These are phyloP conservation scores for Matsumyia berberina DNA, from an alignment of 2,888 invertebrate species.

Conservation along the genomic window DNA sequence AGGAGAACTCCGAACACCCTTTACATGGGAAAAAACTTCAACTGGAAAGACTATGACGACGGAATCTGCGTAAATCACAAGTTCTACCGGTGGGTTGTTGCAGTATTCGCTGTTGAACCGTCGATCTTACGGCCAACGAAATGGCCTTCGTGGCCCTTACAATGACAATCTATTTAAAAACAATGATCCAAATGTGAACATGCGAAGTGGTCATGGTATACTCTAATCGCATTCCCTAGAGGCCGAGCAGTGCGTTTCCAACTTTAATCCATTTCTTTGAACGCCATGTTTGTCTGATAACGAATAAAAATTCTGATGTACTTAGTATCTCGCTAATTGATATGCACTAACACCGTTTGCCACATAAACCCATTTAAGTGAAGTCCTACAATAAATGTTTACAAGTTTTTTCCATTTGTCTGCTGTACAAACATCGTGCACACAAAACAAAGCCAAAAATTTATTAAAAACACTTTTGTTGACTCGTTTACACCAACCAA, in stretches of 20 bases:
- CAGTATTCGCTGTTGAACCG: no score
- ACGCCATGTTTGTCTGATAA: background rate
- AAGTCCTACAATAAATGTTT: background rate
- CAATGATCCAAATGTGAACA: background rate
- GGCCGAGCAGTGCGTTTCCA: background rate
- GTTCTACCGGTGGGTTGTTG: no score
- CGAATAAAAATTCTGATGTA: no score
- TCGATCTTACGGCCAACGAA: no score
- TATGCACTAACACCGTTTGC: background rate
- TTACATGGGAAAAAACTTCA: no score
- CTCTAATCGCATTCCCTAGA: background rate
- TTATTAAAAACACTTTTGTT: background rate
- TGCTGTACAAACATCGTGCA: background rate
- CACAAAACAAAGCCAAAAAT: background rate
- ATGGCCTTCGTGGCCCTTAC: no score
- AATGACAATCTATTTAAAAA: no score
- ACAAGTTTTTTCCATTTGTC: background rate
- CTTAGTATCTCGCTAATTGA: background rate
- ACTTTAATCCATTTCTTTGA: slow-evolving; percentile 6
- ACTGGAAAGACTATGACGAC: no score
- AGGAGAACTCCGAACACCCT: no score
- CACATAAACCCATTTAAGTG: no score
- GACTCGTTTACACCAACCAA: slow-evolving; percentile 1
- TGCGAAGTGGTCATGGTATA: slow-evolving; percentile 6
- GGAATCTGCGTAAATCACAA: no score